phyloP scores from a whole-genome alignment of 2,797 vertebrate species.

The Poecilia wingei region DNA sequence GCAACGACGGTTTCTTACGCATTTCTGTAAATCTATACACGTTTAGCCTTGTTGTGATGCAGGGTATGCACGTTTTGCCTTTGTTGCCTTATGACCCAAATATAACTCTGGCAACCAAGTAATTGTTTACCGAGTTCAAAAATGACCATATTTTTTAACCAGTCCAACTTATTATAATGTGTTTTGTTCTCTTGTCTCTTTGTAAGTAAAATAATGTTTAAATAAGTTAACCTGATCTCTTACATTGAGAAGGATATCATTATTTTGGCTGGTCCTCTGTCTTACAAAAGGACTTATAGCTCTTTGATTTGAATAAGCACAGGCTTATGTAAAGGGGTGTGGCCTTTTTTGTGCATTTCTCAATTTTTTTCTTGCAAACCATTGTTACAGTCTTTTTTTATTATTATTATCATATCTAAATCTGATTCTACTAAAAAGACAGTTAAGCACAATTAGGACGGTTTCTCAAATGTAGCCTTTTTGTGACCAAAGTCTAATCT shows the following conservation, averaged over 20 bases:
- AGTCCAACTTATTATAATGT: not conserved
- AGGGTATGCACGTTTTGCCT: not conserved
- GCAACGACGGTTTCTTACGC: not conserved
- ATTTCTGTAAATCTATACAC: not conserved
- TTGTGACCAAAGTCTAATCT: constrained; percentile 50
- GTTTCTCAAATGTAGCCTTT: constrained; percentile 38
- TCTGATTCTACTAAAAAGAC: constrained; percentile 15
- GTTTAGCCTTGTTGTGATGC: not conserved
- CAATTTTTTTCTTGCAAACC: not conserved
- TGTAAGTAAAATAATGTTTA: constrained; percentile 7
- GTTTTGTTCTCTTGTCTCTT: not conserved
- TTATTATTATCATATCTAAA: not conserved
- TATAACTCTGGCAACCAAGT: not conserved
- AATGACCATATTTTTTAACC: not conserved
- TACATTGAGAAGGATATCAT: not conserved
- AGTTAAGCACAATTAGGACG: constrained; percentile 23
- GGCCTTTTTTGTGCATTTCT: constrained; percentile 27
- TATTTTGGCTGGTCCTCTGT: constrained; percentile 9
- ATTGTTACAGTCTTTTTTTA: not conserved
- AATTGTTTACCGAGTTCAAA: not conserved
- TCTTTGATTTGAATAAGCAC: constrained; percentile 20
- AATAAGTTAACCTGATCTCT: constrained; percentile 1
- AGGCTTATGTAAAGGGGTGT: constrained; percentile 39
- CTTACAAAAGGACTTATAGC: not conserved
- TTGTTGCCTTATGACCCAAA: not conserved